Evolutionary conservation across 2,797 vertebrate species (phyloP).

Genomic region (Protonibea diacanthus): DNA sequence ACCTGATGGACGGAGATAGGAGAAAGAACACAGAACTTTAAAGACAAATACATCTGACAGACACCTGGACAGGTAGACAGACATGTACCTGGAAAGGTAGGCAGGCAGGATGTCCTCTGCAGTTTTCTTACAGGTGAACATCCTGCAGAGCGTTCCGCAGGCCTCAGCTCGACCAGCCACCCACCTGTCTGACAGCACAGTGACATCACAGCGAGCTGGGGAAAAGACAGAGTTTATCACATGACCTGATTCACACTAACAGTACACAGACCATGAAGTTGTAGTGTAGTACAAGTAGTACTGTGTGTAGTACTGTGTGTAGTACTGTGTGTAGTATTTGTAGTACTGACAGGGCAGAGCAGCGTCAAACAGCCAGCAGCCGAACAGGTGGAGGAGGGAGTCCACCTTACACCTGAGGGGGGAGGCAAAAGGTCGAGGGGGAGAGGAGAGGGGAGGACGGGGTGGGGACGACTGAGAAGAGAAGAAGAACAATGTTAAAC

Average conservation of each 20-base stretch:
- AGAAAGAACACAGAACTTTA: neutral
- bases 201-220: conserved; percentile 33
- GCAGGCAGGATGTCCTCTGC: conserved; percentile 93
- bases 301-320: neutral
- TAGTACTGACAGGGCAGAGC: conserved; percentile 79
- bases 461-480: conserved; percentile 55
- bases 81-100: conserved; percentile 92
- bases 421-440: conserved; percentile 88
- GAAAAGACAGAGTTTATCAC: neutral
- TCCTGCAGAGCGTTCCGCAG: conserved; percentile 93
- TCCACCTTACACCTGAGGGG: conserved; percentile 93
- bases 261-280: neutral
- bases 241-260: neutral
- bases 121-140: conserved; percentile 97
- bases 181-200: conserved; percentile 81
- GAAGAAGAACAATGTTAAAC: neutral
- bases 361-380: conserved; percentile 95
- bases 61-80: neutral
- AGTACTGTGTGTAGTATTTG: neutral
- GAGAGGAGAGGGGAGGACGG: conserved; percentile 86
- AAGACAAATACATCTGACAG: neutral
- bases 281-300: neutral
- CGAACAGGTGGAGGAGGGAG: conserved; percentile 95
- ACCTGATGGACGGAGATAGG: conserved; percentile 79
- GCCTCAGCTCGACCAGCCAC: conserved; percentile 90